phyloP scores from a whole-genome alignment of 2,888 invertebrate species.

The Pheosia gnoma region DNA sequence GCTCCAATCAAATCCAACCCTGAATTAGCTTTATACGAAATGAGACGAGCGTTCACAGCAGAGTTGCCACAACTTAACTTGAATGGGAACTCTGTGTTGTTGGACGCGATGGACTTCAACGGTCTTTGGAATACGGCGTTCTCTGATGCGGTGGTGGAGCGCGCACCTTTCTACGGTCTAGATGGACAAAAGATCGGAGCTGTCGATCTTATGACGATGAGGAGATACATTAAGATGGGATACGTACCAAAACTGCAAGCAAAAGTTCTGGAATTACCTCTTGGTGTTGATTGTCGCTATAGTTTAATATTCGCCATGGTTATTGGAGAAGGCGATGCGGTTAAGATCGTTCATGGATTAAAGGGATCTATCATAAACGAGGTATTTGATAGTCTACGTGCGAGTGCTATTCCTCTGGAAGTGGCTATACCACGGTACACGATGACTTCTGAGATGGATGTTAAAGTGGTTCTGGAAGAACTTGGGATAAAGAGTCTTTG shows the following conservation, averaged over 20 bases:
- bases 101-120: constrained; percentile 31
- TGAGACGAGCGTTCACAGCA: constrained; percentile 13
- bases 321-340: no score
- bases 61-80: constrained; percentile 15
- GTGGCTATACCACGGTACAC: constrained; percentile 31
- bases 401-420: constrained; percentile 22
- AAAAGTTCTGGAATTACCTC: constrained; percentile 37
- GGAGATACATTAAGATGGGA: constrained; percentile 22
- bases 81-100: constrained; percentile 26
- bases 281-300: constrained; percentile 31
- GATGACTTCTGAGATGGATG: constrained; percentile 31
- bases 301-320: constrained; percentile 16
- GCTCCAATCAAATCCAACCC: constrained; percentile 23
- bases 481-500: constrained; percentile 25
- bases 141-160: constrained; percentile 16
- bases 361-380: no score
- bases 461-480: constrained; percentile 29
- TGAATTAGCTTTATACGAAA: constrained; percentile 4
- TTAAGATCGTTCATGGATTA: no score
- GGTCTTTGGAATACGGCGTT: constrained; percentile 36
- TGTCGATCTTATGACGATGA: constrained; percentile 32
- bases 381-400: constrained; percentile 13
- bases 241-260: constrained; percentile 14
- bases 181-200: constrained; percentile 22
- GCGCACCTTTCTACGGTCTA: constrained; percentile 25